A percentile compares a stretch with the other conserved stretches of the same genome.
phyloP scores from a whole-genome alignment of 2,113 vertebrate species.

The Pedetes capensis region DNA sequence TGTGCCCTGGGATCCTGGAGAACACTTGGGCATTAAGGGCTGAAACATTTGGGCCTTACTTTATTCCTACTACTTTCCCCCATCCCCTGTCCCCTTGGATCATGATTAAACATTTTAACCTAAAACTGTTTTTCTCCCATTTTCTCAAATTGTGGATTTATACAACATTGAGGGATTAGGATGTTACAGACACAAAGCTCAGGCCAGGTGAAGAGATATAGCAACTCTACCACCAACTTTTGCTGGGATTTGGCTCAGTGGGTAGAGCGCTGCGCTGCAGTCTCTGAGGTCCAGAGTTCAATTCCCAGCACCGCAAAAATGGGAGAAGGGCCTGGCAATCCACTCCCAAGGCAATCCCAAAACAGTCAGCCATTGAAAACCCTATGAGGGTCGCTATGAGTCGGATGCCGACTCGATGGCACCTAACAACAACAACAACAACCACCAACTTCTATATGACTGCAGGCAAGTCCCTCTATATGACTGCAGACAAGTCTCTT shows the following conservation, averaged over 20 bases:
- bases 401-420: too few relatives aligned
- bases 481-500: neutral
- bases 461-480: neutral
- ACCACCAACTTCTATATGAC: neutral
- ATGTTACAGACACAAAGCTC: neutral
- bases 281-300: too few relatives aligned
- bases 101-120: constrained; percentile 70
- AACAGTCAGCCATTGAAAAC: too few relatives aligned
- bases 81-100: neutral
- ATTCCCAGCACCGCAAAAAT: too few relatives aligned
- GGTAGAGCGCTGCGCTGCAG: too few relatives aligned
- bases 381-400: too few relatives aligned
- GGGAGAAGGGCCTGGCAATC: too few relatives aligned
- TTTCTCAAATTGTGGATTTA: constrained; percentile 41
- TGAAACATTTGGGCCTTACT: neutral
- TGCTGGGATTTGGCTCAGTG: too few relatives aligned
- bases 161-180: neutral
- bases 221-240: neutral
- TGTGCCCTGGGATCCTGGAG: neutral
- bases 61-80: neutral
- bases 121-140: constrained; percentile 32
- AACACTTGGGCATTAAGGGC: neutral
- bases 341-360: too few relatives aligned
- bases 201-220: neutral
- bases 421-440: too few relatives aligned